Percentiles rank a stretch among this genome's conserved stretches.
phyloP scores from a whole-genome alignment of 2,113 vertebrate species.

The Gasterosteus nipponicus region DNA sequence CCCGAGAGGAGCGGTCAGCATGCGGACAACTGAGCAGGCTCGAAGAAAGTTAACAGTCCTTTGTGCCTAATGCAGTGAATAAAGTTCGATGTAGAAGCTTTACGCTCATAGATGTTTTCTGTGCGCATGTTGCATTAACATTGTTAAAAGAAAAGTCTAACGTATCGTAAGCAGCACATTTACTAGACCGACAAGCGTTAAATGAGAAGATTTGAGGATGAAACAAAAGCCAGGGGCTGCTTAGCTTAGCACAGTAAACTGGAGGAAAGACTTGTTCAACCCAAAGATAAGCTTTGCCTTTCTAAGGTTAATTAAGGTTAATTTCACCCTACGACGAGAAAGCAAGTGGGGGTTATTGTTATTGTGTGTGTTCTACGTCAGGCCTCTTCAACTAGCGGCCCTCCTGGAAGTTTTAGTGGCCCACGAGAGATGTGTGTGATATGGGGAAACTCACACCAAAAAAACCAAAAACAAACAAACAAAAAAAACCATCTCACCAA shows the following conservation, averaged over 20 bases:
- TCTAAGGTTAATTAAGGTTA: background rate
- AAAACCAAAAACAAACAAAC: too few relatives aligned
- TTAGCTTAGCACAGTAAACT: too few relatives aligned
- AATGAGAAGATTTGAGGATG: too few relatives aligned
- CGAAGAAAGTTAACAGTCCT: constrained; percentile 60
- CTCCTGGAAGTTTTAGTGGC: too few relatives aligned
- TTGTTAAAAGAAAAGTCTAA: background rate
- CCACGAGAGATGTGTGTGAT: too few relatives aligned
- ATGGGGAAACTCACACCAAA: too few relatives aligned
- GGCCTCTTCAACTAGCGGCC: too few relatives aligned
- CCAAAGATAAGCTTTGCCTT: background rate
- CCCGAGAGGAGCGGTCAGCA: too few relatives aligned
- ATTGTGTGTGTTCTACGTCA: background rate
- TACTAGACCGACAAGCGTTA: background rate
- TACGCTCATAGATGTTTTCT: background rate
- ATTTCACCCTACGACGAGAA: background rate
- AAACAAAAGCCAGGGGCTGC: too few relatives aligned
- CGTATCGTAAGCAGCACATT: background rate
- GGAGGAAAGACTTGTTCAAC: too few relatives aligned
- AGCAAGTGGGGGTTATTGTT: background rate
- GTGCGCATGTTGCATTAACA: background rate
- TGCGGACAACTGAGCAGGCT: too few relatives aligned
- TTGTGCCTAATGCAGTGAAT: constrained; percentile 54
- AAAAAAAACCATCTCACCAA: too few relatives aligned
- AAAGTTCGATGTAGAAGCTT: constrained; percentile 22